Evolutionary conservation across 2,888 invertebrate species (phyloP).

Genomic region (Argyresthia goedartella): DNA sequence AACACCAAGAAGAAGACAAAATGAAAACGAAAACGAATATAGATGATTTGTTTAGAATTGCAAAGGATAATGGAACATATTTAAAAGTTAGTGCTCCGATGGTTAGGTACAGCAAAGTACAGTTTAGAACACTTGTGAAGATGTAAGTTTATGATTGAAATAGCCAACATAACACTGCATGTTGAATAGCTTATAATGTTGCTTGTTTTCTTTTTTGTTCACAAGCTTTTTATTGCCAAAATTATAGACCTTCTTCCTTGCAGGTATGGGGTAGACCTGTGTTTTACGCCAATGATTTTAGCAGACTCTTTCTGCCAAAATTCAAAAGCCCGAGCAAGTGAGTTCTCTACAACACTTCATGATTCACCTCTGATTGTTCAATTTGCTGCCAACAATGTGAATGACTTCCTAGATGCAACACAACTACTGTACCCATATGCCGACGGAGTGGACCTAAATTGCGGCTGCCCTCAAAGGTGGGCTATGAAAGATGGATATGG

Average conservation of each 20-base stretch:
- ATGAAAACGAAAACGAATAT: slow-evolving; percentile 56
- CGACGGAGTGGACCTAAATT: slow-evolving; percentile 95
- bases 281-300: slow-evolving; percentile 97
- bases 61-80: slow-evolving; percentile 58
- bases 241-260: slow-evolving; percentile 22
- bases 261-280: slow-evolving; percentile 88
- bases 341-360: slow-evolving; percentile 80
- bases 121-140: slow-evolving; percentile 57
- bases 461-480: slow-evolving; percentile 98
- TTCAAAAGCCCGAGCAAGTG: slow-evolving; percentile 84
- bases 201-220: too few species aligned
- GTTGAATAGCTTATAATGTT: too few species aligned
- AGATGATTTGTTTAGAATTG: slow-evolving; percentile 74
- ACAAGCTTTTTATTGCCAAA: too few species aligned
- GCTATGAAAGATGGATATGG: slow-evolving; percentile 93
- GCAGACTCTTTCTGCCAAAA: slow-evolving; percentile 94
- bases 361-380: slow-evolving; percentile 93
- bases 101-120: slow-evolving; percentile 88
- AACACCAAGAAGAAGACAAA: not conserved
- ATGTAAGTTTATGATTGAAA: slow-evolving; percentile 32
- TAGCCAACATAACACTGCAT: not conserved
- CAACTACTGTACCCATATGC: slow-evolving; percentile 86
- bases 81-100: slow-evolving; percentile 93
- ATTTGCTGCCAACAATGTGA: slow-evolving; percentile 90
- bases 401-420: slow-evolving; percentile 88